Base-by-base conservation (phyloP, 2,888 invertebrate species). In the Melolontha melolontha region DNA sequence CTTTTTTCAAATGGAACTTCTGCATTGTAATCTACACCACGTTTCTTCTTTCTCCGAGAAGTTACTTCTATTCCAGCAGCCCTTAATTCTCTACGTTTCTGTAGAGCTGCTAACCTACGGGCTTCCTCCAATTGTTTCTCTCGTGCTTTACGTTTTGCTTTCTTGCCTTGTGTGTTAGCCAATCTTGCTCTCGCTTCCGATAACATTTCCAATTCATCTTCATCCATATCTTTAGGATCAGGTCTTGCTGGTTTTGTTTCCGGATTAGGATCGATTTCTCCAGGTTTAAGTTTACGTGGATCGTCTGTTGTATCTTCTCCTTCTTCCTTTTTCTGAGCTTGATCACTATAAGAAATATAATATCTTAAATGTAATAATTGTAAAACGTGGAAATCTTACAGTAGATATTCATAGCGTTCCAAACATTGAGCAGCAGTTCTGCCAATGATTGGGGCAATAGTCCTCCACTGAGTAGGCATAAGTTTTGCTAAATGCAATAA, bases 401-500 rank as follows among this genome's bases (percentile, higher is more conserved):
- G 86, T 75, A 98, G 86, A 84, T 93, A 96, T 87, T 98, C 98
- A 85, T 98, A 98, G 84, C 98, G 89, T 80, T 99, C 99, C 71
- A 99, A 86, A 81, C 99, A 99, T 83, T 99, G 99, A 0, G 98
- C 97, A 2, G 99, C 98, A 0, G 99, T 99, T 63, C 99, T 88
- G 2, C 99, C 99, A 80, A 99, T 97, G 71, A 99, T 98, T 0
- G 98, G 98, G 0, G 99, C 98, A 73, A 99, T 99, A 1, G 99
- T 99, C 75, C 99, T 87, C 99, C 99, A 99, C 81, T 99, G 99
- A 0, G 99, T 99, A 0, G 99, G 99, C 98, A 99, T 98, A 74
- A 99, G 84, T 84, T 99, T 99, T 62, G 98, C 98, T 80, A 99
- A 85, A 85, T 99, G 98, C 27, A 99, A 85, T 14, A 99, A 85